phyloP scores from a whole-genome alignment of 2,888 invertebrate species.

The Leuctra nigra region DNA sequence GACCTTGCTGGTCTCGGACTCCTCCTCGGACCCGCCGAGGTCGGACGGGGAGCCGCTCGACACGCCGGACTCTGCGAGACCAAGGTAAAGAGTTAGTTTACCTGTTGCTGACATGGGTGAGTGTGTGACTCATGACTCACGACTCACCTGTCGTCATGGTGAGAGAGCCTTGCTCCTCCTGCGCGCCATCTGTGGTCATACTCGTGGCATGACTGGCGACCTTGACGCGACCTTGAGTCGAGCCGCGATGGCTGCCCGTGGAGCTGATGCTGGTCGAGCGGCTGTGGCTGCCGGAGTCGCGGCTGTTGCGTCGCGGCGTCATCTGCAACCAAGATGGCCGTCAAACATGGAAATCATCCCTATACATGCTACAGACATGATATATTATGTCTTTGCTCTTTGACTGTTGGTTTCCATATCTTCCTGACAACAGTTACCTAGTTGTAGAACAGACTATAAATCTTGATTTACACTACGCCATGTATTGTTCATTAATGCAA shows the following conservation, averaged over 20 bases:
- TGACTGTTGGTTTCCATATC: too few relatives aligned
- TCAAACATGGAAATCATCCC: too few relatives aligned
- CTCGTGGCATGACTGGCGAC: constrained; percentile 26
- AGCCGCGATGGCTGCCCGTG: constrained; percentile 10
- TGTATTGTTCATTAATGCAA: too few relatives aligned
- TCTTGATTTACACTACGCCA: too few relatives aligned
- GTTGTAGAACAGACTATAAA: too few relatives aligned
- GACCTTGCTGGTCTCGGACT: constrained; percentile 34
- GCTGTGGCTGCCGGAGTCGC: constrained; percentile 68
- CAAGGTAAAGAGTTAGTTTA: neutral
- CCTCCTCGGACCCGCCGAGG: constrained; percentile 36
- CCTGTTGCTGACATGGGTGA: too few relatives aligned
- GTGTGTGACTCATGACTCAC: too few relatives aligned
- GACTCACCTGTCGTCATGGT: constrained; percentile 25
- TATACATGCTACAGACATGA: too few relatives aligned
- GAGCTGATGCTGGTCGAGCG: constrained; percentile 52
- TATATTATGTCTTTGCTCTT: too few relatives aligned
- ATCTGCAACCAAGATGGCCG: neutral
- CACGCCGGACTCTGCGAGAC: constrained; percentile 36
- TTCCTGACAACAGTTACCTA: too few relatives aligned
- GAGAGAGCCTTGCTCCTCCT: constrained; percentile 20
- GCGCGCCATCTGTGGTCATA: constrained; percentile 14
- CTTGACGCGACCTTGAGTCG: constrained; percentile 4
- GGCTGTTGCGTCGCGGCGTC: constrained; percentile 35
- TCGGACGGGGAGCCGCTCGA: constrained; percentile 40